Conservation (phyloP, 2,797 vertebrate genomes). For the Gambelia wislizenii region DNA sequence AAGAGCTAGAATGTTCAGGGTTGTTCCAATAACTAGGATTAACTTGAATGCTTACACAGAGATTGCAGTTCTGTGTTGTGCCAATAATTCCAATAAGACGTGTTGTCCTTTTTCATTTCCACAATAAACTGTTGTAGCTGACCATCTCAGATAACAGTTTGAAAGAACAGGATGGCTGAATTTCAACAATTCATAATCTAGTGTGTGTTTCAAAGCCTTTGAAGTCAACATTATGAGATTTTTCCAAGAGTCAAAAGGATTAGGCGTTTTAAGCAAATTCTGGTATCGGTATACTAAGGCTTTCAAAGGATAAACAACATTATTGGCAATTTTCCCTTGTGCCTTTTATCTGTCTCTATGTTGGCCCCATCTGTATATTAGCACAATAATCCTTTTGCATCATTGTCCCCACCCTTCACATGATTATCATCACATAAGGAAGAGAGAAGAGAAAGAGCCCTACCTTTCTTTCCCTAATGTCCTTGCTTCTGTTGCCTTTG, state of each 20-base stretch:
- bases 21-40: conserved; percentile 19
- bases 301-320: neutral
- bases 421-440: neutral
- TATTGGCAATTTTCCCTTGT: neutral
- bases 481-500: neutral
- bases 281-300: neutral
- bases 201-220: neutral
- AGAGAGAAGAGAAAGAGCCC: neutral
- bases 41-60: neutral
- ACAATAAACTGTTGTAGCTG: neutral
- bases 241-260: neutral
- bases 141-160: neutral
- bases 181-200: conserved; percentile 21
- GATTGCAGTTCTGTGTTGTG: neutral
- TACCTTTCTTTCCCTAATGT: neutral
- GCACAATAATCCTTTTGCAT: neutral
- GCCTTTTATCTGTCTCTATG: neutral
- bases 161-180: neutral
- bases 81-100: conserved; percentile 2
- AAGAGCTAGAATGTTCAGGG: conserved; percentile 1
- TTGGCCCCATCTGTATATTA: conserved; percentile 4
- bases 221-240: neutral
- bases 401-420: neutral
- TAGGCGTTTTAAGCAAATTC: conserved; percentile 1
- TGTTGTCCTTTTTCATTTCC: neutral